Evolutionary conservation across 2,113 vertebrate genomes (phyloP).

Genomic region (Etheostoma cragini): DNA sequence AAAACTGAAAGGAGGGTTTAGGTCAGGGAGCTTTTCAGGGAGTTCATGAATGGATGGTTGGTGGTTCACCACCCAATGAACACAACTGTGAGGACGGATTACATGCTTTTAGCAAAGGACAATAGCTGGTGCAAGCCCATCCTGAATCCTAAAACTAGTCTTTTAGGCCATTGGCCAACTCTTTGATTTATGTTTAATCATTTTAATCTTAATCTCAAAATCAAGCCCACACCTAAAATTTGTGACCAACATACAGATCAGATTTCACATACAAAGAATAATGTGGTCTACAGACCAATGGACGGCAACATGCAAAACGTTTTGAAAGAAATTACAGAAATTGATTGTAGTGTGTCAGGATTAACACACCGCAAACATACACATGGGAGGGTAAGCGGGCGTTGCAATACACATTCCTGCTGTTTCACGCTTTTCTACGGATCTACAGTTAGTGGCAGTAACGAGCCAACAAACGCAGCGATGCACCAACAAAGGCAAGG

Average conservation of each 20-base stretch:
- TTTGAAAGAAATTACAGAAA: too few species aligned
- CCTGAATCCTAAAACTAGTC: slow-evolving; percentile 2
- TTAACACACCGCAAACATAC: background rate
- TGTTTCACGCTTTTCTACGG: background rate
- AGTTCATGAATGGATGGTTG: slow-evolving; percentile 34
- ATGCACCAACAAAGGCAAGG: too few species aligned
- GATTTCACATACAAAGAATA: too few species aligned
- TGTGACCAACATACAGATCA: too few species aligned
- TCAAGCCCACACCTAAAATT: background rate
- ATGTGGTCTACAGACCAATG: too few species aligned
- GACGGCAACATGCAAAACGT: too few species aligned
- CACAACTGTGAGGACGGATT: slow-evolving; percentile 27
- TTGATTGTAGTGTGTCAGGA: background rate
- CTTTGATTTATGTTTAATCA: too few species aligned
- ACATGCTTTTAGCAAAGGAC: slow-evolving; percentile 20
- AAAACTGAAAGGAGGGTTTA: slow-evolving; percentile 18
- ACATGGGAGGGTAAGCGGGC: too few species aligned
- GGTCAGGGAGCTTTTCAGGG: slow-evolving; percentile 20
- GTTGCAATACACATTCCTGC: background rate
- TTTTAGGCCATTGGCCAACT: background rate
- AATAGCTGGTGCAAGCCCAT: background rate
- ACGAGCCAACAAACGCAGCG: too few species aligned
- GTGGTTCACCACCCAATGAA: slow-evolving; percentile 19
- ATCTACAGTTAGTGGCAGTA: background rate
- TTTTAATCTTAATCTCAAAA: background rate